phyloP scores from a whole-genome alignment of 2,797 vertebrate species.

The Scolopax rusticola region DNA sequence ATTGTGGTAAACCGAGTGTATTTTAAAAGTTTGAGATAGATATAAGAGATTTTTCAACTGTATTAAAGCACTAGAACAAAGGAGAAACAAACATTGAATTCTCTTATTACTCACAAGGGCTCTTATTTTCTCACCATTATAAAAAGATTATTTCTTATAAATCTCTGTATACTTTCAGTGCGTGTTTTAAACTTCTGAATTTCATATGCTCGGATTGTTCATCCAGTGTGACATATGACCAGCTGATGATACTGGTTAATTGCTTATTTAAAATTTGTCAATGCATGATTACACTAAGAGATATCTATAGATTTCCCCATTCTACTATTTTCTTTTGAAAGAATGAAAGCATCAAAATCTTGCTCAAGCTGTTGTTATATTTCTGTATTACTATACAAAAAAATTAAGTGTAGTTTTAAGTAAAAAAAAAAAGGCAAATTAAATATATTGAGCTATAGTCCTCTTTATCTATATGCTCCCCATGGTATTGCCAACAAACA shows the following conservation, averaged over 20 bases:
- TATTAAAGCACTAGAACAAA: neutral
- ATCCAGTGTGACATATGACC: neutral
- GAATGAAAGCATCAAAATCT: neutral
- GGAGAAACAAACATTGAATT: neutral
- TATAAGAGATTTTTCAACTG: neutral
- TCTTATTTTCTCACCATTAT: neutral
- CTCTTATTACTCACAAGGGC: neutral
- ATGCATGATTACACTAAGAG: neutral
- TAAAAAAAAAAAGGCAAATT: neutral
- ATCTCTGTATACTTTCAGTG: neutral
- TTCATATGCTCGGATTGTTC: neutral
- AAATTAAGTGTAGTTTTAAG: neutral
- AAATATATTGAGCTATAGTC: neutral
- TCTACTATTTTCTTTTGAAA: neutral
- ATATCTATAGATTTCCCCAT: neutral
- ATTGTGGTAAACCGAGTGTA: neutral
- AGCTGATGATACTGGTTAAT: neutral
- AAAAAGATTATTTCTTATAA: neutral
- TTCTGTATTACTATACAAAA: neutral
- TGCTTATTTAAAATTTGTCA: neutral
- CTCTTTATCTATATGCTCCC: neutral
- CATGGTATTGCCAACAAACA: neutral
- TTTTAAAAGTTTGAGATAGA: neutral
- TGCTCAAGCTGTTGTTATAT: neutral
- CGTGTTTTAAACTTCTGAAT: neutral